Percentiles rank a stretch among this genome's conserved stretches.
These are phyloP conservation scores for Diadema setosum DNA, from an alignment of 35 echinoderm and acorn worm genomes.

Conservation along the genomic window DNA sequence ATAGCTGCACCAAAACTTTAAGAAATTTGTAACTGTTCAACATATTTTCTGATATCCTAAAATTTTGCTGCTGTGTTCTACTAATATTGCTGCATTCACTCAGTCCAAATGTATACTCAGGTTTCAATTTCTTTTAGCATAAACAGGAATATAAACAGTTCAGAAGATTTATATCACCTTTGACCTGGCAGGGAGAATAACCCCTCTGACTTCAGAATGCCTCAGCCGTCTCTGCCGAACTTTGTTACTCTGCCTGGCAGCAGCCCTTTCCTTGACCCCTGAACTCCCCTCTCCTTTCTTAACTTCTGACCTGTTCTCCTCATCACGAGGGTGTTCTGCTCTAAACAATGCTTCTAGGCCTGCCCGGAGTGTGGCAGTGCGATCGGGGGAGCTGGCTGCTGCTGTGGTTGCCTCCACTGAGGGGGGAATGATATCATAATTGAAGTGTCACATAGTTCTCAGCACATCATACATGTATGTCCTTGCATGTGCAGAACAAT, in stretches of 20 bases:
- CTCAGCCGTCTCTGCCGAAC: not conserved
- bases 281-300: not conserved
- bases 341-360: not conserved
- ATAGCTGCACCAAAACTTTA: no score
- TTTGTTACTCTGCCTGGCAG: not conserved
- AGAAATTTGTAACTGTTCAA: no score
- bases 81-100: no score
- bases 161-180: no score
- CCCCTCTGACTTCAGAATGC: not conserved
- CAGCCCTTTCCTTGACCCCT: not conserved
- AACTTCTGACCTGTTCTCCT: not conserved
- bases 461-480: no score
- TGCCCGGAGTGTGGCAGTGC: not conserved
- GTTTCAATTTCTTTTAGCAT: no score
- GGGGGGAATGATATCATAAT: not conserved
- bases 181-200: not conserved
- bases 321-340: not conserved
- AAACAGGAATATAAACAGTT: no score
- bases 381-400: not conserved
- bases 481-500: no score
- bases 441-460: no score
- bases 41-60: no score
- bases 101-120: no score
- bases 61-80: no score
- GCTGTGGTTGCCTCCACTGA: not conserved